Conservation (phyloP, 2,888 invertebrate species). For the Nomada flava region DNA sequence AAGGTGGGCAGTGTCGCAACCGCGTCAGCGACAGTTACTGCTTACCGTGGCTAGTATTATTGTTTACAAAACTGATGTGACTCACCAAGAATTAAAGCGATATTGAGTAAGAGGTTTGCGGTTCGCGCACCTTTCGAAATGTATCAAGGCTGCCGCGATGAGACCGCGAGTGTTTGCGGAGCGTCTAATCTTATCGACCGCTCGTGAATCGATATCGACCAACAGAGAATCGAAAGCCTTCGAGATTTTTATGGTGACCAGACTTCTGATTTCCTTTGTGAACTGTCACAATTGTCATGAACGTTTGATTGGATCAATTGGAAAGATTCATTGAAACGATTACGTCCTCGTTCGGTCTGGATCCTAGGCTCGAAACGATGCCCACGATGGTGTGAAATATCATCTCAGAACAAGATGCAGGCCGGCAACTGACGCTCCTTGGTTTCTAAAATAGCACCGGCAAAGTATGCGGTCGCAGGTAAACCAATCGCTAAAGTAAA, state of each 20-base stretch:
- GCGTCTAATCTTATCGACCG: constrained; percentile 62
- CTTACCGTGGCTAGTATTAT: constrained; percentile 38
- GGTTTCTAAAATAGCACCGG: constrained; percentile 9
- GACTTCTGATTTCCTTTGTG: not conserved
- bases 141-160: constrained; percentile 55
- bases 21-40: constrained; percentile 38
- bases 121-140: constrained; percentile 59
- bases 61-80: constrained; percentile 67
- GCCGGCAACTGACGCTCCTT: constrained; percentile 33
- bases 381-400: constrained; percentile 31
- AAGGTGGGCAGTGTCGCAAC: constrained; percentile 34
- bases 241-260: not conserved
- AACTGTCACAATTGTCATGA: too few relatives aligned
- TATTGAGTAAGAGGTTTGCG: constrained; percentile 58
- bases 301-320: not conserved
- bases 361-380: constrained; percentile 5
- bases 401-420: constrained; percentile 25
- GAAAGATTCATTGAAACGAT: not conserved
- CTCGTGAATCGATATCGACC: not conserved
- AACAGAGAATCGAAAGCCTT: not conserved
- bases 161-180: not conserved
- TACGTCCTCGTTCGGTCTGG: not conserved
- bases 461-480: not conserved
- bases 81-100: constrained; percentile 59
- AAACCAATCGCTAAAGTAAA: constrained; percentile 4